Percentiles rank a stretch among this genome's conserved stretches.
phyloP scores from a whole-genome alignment of 1,140 invertebrate species.

The Bombus waltoni region DNA sequence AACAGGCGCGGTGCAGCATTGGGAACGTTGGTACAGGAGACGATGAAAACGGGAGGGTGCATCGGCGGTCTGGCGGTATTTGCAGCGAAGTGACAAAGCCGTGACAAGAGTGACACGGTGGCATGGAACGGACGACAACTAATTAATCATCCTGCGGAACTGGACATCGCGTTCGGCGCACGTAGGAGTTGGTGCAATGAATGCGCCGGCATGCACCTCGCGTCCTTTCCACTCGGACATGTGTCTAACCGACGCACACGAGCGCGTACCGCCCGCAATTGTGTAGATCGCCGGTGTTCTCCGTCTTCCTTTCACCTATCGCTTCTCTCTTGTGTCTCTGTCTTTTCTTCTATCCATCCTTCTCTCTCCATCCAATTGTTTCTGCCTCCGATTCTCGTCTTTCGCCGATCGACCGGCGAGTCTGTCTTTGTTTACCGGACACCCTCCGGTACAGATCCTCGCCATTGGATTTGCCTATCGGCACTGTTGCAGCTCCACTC shows the following conservation, averaged over 20 bases:
- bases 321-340: neutral
- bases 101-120: slow-evolving; percentile 82
- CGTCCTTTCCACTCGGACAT: slow-evolving; percentile 69
- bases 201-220: slow-evolving; percentile 74
- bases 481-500: slow-evolving; percentile 61
- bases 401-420: slow-evolving; percentile 8
- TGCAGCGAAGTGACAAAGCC: slow-evolving; percentile 82
- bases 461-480: slow-evolving; percentile 72
- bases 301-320: neutral
- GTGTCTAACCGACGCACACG: slow-evolving; percentile 25
- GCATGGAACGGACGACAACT: slow-evolving; percentile 82
- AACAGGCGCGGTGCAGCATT: neutral
- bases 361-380: neutral
- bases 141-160: slow-evolving; percentile 81
- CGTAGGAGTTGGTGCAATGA: slow-evolving; percentile 68
- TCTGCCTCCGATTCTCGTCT: slow-evolving; percentile 1
- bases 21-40: neutral
- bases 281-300: slow-evolving; percentile 48
- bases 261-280: slow-evolving; percentile 35
- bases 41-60: slow-evolving; percentile 29
- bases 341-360: neutral
- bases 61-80: slow-evolving; percentile 65
- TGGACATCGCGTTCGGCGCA: slow-evolving; percentile 61
- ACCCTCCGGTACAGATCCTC: slow-evolving; percentile 46
- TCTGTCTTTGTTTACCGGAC: slow-evolving; percentile 40